These are phyloP conservation scores for Psilopsiagon aymara DNA, from an alignment of 2,113 vertebrate species.

Conservation along the genomic window DNA sequence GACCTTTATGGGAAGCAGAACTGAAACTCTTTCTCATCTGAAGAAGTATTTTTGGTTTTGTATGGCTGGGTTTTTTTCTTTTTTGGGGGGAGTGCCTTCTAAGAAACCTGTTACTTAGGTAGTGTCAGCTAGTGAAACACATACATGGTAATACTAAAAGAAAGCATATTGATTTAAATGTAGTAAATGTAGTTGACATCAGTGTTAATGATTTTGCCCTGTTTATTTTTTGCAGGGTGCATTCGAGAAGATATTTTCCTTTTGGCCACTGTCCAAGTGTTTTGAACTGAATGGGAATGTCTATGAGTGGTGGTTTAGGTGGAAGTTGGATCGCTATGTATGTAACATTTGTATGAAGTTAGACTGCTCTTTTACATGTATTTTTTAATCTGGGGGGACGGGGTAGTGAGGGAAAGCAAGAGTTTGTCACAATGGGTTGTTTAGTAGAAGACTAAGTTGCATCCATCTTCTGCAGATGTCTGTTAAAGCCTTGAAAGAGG, in stretches of 20 bases:
- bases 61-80: accelerated
- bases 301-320: constrained; percentile 98
- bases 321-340: constrained; percentile 96
- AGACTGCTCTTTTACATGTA: not conserved
- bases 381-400: not conserved
- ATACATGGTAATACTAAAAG: not conserved
- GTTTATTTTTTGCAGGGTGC: constrained; percentile 77
- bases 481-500: not conserved
- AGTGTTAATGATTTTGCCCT: not conserved
- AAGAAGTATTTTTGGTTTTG: not conserved
- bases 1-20: not conserved
- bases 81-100: not conserved
- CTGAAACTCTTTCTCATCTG: not conserved
- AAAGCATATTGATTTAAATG: not conserved
- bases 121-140: not conserved
- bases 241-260: constrained; percentile 93
- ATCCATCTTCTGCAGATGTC: not conserved
- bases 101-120: not conserved
- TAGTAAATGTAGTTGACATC: not conserved
- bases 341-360: constrained; percentile 30
- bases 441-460: not conserved
- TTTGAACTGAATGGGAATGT: constrained; percentile 93
- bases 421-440: not conserved
- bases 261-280: constrained; percentile 93
- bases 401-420: not conserved